These are phyloP conservation scores for Microvelia longipes DNA, from an alignment of 1,140 invertebrate genomes.

Conservation along the genomic window DNA sequence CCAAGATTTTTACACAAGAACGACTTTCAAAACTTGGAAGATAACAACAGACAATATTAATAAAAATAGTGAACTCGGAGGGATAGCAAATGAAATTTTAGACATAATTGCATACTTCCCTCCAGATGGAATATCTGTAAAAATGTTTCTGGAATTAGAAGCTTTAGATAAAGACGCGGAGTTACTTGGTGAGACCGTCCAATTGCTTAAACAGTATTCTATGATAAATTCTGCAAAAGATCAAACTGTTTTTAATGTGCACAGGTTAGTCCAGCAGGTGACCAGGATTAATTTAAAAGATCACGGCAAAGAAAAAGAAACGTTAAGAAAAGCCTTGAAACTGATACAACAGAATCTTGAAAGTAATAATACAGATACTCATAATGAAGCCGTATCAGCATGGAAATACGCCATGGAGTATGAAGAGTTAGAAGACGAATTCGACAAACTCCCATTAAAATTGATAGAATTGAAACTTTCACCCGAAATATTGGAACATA, in stretches of 20 bases:
- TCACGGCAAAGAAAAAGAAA: not conserved
- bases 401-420: no score
- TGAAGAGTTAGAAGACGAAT: no score
- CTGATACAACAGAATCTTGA: no score
- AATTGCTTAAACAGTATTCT: not conserved
- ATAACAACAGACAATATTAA: not conserved
- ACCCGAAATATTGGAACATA: no score
- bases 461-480: no score
- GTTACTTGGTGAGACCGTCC: not conserved
- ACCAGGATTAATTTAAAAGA: not conserved
- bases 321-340: no score
- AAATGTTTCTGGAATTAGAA: not conserved
- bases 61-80: not conserved
- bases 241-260: not conserved
- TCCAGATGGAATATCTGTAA: not conserved
- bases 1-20: not conserved
- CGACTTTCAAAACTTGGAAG: not conserved
- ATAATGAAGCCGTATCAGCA: no score
- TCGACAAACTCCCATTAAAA: no score
- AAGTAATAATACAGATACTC: no score
- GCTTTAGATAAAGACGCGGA: not conserved
- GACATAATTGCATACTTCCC: not conserved
- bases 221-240: not conserved
- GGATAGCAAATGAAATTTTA: not conserved
- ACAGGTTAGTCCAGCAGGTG: not conserved